phyloP scores from a whole-genome alignment of 2,797 vertebrate species.

The Hydrophis major region DNA sequence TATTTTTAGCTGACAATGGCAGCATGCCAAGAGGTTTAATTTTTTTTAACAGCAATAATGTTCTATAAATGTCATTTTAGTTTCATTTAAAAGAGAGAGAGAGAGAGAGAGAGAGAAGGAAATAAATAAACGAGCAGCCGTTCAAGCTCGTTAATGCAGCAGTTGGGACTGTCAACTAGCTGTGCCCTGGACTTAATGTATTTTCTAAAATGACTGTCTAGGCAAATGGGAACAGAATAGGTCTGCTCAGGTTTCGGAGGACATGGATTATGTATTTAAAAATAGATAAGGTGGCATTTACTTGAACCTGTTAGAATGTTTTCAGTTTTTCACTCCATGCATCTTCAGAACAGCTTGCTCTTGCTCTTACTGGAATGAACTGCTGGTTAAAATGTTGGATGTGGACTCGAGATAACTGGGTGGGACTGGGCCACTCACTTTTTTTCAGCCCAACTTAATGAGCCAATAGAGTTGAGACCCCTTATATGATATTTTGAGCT shows the following conservation, averaged over 20 bases:
- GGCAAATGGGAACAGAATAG: not conserved
- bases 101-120: not conserved
- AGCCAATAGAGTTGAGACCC: not conserved
- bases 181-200: not conserved
- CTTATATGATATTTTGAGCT: not conserved
- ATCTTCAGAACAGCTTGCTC: not conserved
- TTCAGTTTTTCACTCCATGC: not conserved
- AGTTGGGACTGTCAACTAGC: not conserved
- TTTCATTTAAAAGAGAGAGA: not conserved
- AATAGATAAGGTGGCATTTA: not conserved
- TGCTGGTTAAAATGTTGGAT: not conserved
- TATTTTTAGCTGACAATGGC: not conserved
- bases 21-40: not conserved
- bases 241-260: not conserved
- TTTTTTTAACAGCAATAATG: not conserved
- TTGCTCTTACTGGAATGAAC: not conserved
- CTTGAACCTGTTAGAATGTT: not conserved
- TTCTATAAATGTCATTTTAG: not conserved
- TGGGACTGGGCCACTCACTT: not conserved
- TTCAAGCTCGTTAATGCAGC: not conserved
- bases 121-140: not conserved
- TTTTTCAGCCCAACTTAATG: not conserved
- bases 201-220: not conserved
- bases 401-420: not conserved
- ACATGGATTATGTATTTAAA: not conserved